Evolutionary conservation across 64 coral and sea anemone genomes (phyloP).

Genomic region (Montipora sp.): DNA sequence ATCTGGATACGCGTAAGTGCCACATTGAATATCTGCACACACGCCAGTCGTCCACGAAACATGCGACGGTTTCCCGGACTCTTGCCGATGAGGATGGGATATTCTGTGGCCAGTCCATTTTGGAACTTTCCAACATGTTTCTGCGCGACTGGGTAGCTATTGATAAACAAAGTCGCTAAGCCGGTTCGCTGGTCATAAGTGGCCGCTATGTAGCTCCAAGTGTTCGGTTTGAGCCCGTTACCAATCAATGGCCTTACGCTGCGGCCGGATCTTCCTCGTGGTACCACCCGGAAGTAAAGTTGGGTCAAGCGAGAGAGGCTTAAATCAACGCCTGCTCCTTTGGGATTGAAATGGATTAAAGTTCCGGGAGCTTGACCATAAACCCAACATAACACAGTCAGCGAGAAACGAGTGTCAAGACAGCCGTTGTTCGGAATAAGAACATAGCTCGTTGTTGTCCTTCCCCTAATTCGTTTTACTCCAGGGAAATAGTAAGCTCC

Average conservation of each 20-base stretch:
- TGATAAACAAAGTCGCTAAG: slow-evolving; percentile 42
- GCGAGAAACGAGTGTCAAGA: slow-evolving; percentile 29
- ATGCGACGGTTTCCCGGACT: slow-evolving; percentile 39
- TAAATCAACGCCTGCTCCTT: slow-evolving; percentile 22
- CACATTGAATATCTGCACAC: slow-evolving; percentile 37
- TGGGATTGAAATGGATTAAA: slow-evolving; percentile 61
- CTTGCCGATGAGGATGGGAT: slow-evolving; percentile 45
- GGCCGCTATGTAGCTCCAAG: slow-evolving; percentile 40
- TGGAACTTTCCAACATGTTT: slow-evolving; percentile 37
- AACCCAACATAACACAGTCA: slow-evolving; percentile 39
- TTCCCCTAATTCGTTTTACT: background rate
- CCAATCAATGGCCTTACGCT: background rate
- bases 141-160: slow-evolving; percentile 11
- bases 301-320: slow-evolving; percentile 21
- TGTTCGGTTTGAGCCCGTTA: slow-evolving; percentile 16
- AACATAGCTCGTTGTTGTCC: slow-evolving; percentile 46
- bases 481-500: slow-evolving; percentile 60
- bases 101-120: slow-evolving; percentile 54
- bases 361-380: slow-evolving; percentile 32
- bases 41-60: slow-evolving; percentile 60
- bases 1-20: slow-evolving; percentile 21
- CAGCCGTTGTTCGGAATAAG: slow-evolving; percentile 70
- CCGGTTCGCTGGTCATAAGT: slow-evolving; percentile 41
- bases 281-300: slow-evolving; percentile 18
- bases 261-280: background rate